A percentile compares a stretch with the other conserved stretches of the same genome.
These are phyloP conservation scores for Bovichtus diacanthus DNA, from an alignment of 2,797 vertebrate genomes.

Conservation along the genomic window DNA sequence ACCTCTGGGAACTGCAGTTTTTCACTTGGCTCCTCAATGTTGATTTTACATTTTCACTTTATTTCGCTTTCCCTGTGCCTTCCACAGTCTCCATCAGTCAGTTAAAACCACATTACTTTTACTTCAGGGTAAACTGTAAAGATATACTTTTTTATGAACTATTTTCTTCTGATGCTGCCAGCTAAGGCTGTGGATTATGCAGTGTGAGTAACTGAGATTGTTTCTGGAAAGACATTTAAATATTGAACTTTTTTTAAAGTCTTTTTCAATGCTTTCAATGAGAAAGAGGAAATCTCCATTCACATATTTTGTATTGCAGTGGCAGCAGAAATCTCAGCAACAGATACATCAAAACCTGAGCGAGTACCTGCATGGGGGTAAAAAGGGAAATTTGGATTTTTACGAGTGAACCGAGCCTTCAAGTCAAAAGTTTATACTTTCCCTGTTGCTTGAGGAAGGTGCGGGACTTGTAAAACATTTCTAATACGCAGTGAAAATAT, in stretches of 20 bases:
- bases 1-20: conserved; percentile 41
- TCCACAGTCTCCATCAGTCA: conserved; percentile 54
- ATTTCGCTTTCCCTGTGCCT: conserved; percentile 18
- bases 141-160: background rate
- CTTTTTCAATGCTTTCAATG: background rate
- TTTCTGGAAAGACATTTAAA: conserved; percentile 2
- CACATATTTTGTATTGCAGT: background rate
- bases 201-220: background rate
- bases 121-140: conserved; percentile 3
- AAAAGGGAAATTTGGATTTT: background rate
- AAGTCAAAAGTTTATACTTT: background rate
- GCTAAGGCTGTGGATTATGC: background rate
- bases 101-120: conserved; percentile 39
- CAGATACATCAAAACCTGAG: background rate
- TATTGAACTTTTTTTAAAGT: conserved; percentile 20
- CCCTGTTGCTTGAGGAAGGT: background rate
- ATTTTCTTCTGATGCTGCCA: background rate
- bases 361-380: conserved; percentile 7
- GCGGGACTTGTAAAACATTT: background rate
- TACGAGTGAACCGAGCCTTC: background rate
- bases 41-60: conserved; percentile 44
- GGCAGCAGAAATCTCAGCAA: conserved; percentile 1
- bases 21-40: conserved; percentile 40
- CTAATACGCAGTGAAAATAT: conserved; percentile 7
- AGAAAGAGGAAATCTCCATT: conserved; percentile 4